These are phyloP conservation scores for Circaetus cinerascens DNA, from an alignment of 2,113 vertebrate species.

Conservation along the genomic window DNA sequence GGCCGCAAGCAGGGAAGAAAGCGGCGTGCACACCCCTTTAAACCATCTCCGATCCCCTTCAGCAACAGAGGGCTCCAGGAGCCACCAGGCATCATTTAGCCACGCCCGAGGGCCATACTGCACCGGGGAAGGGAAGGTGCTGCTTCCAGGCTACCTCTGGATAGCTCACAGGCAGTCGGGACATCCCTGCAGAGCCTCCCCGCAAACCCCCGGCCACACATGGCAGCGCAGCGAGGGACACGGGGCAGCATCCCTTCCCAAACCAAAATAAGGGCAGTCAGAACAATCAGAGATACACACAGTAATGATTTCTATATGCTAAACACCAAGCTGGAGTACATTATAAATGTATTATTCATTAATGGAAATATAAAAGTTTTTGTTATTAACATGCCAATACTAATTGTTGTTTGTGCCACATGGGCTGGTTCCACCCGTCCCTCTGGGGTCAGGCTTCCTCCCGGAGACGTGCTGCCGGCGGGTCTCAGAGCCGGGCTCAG, in stretches of 20 bases:
- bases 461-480: rapidly evolving
- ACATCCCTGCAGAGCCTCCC: neutral
- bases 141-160: neutral
- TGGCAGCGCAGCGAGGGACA: rapidly evolving
- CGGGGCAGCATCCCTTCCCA: neutral
- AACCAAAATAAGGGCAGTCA: neutral
- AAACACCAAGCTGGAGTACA: neutral
- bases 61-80: neutral
- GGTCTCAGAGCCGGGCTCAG: neutral
- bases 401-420: neutral
- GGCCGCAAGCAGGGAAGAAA: neutral
- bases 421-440: neutral
- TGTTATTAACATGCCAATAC: neutral
- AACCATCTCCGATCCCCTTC: rapidly evolving
- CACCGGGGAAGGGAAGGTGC: neutral
- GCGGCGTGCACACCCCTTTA: rapidly evolving
- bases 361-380: neutral
- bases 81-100: neutral
- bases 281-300: neutral
- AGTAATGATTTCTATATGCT: neutral
- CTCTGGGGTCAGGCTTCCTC: neutral
- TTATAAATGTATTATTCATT: neutral
- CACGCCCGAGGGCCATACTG: neutral
- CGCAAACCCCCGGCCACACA: neutral
- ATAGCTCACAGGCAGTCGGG: neutral